Percentiles rank a stretch among this genome's conserved stretches.
Conservation (phyloP, 2,113 vertebrate genomes). For the Sardina pilchardus region DNA sequence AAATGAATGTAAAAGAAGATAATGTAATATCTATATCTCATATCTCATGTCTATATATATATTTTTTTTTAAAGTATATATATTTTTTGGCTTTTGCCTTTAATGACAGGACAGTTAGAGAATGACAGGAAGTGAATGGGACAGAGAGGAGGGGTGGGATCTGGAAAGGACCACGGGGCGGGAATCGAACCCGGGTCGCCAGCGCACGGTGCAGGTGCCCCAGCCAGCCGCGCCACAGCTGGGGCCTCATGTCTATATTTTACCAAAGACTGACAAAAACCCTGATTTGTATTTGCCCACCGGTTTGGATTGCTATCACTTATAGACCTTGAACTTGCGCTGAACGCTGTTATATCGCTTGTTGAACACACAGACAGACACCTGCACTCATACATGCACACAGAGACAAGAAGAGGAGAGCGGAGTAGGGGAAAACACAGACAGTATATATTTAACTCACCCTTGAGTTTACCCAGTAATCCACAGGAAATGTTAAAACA, state of each 20-base stretch:
- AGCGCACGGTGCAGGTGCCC: too few species aligned
- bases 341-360: not conserved
- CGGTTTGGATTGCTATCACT: not conserved
- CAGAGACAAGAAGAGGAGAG: not conserved
- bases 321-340: not conserved
- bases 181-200: too few species aligned
- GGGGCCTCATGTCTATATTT: too few species aligned
- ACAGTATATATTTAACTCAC: not conserved
- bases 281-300: not conserved
- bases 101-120: too few species aligned
- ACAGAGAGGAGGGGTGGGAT: too few species aligned
- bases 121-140: too few species aligned
- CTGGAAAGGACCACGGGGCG: too few species aligned
- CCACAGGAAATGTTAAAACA: not conserved
- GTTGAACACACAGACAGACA: not conserved
- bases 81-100: too few species aligned
- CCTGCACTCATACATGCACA: not conserved
- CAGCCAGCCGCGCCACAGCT: too few species aligned
- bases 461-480: not conserved
- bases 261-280: not conserved
- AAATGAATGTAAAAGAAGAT: too few species aligned
- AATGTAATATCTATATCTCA: not conserved
- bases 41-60: too few species aligned
- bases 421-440: not conserved
- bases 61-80: too few species aligned